These are phyloP conservation scores for Acronicta alni DNA, from an alignment of 2,888 invertebrate species.

Conservation along the genomic window DNA sequence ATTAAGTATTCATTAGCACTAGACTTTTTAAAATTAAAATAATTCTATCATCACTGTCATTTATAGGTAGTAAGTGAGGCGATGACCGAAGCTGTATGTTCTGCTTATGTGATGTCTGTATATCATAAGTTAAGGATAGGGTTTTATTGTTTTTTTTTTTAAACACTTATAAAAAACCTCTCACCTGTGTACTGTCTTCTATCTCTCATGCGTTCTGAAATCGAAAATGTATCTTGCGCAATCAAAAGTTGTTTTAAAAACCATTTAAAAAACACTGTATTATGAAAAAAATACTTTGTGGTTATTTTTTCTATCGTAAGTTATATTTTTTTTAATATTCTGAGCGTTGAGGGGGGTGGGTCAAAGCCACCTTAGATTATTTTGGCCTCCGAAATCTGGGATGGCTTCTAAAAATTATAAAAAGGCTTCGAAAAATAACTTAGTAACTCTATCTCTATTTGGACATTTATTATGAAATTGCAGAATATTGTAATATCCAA, in stretches of 20 bases:
- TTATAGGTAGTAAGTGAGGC: conserved; percentile 40
- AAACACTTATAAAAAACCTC: conserved; percentile 34
- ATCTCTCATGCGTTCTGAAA: conserved; percentile 28
- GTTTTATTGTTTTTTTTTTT: conserved; percentile 56
- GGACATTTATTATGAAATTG: too few species aligned
- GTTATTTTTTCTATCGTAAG: too few species aligned
- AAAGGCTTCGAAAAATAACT: too few species aligned
- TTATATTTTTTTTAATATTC: too few species aligned
- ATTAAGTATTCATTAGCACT: conserved; percentile 6
- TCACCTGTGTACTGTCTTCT: conserved; percentile 50
- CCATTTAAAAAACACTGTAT: too few species aligned
- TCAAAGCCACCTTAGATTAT: too few species aligned
- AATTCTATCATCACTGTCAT: conserved; percentile 27
- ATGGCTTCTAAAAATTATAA: too few species aligned
- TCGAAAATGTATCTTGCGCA: conserved; percentile 15
- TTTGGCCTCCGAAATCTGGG: too few species aligned
- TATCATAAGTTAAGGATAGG: conserved; percentile 50
- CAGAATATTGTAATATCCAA: too few species aligned
- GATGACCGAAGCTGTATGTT: conserved; percentile 42
- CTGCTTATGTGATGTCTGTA: conserved; percentile 53
- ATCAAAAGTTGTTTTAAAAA: not conserved
- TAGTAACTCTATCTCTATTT: too few species aligned
- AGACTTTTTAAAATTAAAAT: conserved; percentile 13
- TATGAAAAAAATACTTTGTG: too few species aligned
- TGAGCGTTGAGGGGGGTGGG: too few species aligned